Evolutionary conservation across 2,888 invertebrate species (phyloP), one percentile per base, ranked within the genome.

Genomic region (Lithophane leautieri): DNA sequence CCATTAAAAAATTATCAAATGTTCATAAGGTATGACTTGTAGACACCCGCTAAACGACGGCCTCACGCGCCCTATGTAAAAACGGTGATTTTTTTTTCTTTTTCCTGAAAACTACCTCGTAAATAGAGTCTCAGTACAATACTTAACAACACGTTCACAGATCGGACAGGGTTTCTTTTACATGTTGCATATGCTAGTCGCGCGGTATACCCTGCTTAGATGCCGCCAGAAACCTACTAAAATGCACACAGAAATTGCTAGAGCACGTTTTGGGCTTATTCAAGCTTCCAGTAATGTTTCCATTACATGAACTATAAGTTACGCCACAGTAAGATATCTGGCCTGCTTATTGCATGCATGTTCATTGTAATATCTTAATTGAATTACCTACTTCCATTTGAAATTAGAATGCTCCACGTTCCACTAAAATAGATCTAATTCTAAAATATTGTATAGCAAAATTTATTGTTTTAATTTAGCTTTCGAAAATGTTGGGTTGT

Each of bases 361-460:
- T 72, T 72, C 44, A 83, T 76, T 80, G 72, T 76, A 74, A 76
- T 73, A 74, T 66, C 28, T 60, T 73, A 78, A 85, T 86, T 84
- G 7, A 81, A 81, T 86, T 74, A 83, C 60, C 54, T 67, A 83
- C 62, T 54, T 67, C 56, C 34, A 72, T 72, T 82, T 73, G 16
- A 47, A 66, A 84, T 72, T 66, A 75, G 78, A 71, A 75, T 70
- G 56, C 42, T 54, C 60, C 25, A 40, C 9, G 28, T 56, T 56
- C 19, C 16, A 16, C 19, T 61, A 42, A 73, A 79, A 78, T 67
- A 65, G 65, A 44, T 19, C 16, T 60, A 58, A 58, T 63, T 67
- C 44, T 69, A 70, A 77, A 81, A 68, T 70, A 70, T 70, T 71
- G 40, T 44, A 12, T 54, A 52, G 70, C 60, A 42, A 19, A 70